A percentile compares a stretch with the other conserved stretches of the same genome.
Evolutionary conservation across 2,797 vertebrate genomes (phyloP).

Genomic region (Hylomyscus alleni): DNA sequence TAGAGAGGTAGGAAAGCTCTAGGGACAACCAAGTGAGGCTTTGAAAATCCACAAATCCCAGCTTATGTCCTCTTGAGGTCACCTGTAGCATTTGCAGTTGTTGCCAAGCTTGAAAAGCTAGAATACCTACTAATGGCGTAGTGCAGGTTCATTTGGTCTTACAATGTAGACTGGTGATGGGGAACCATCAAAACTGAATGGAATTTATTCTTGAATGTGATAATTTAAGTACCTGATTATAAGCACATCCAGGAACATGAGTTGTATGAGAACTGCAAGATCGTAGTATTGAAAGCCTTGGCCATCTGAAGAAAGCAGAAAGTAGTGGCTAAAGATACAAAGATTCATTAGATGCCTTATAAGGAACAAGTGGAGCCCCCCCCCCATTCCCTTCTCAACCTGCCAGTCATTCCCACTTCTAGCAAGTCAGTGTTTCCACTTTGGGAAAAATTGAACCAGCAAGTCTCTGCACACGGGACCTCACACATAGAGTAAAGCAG

Average conservation of each 20-base stretch:
- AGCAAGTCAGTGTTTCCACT: neutral
- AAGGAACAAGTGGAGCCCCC: neutral
- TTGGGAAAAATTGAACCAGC: neutral
- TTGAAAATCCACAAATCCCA: constrained; percentile 37
- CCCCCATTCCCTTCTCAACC: neutral
- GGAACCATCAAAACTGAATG: neutral
- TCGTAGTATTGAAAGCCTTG: neutral
- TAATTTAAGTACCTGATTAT: neutral
- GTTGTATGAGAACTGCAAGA: neutral
- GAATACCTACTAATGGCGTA: neutral
- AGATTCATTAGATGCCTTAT: neutral
- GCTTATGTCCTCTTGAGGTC: neutral
- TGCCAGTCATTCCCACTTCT: neutral
- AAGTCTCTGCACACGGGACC: neutral
- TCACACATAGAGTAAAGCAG: neutral
- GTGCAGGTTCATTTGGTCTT: neutral
- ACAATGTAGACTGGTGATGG: neutral
- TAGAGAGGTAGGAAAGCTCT: neutral
- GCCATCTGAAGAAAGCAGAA: neutral
- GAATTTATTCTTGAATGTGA: constrained; percentile 12
- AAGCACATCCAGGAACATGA: neutral
- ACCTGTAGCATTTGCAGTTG: neutral
- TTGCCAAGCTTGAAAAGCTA: neutral
- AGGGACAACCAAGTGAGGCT: constrained; percentile 30
- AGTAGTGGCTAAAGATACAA: neutral